A percentile compares a stretch with the other conserved stretches of the same genome.
Evolutionary conservation across 2,797 vertebrate species (phyloP).

Genomic region (Nannoperca australis): DNA sequence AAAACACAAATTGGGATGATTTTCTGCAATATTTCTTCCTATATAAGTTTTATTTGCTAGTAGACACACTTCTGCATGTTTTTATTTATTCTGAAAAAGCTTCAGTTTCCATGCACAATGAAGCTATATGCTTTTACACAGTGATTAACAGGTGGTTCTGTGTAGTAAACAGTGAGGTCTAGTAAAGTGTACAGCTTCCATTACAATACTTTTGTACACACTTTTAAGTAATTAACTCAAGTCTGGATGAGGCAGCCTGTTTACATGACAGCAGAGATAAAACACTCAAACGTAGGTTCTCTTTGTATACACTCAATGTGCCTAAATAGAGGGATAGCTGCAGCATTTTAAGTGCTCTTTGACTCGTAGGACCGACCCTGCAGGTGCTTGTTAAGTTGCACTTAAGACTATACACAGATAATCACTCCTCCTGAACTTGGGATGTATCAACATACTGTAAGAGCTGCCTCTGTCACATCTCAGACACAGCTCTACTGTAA

Average conservation of each 20-base stretch:
- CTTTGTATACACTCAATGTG: slow-evolving; percentile 23
- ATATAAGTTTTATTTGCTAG: not conserved
- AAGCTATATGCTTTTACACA: not conserved
- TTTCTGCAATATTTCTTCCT: not conserved
- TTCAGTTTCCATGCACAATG: not conserved
- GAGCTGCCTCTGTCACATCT: slow-evolving; percentile 48
- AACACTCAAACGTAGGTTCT: slow-evolving; percentile 26
- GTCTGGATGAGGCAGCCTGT: slow-evolving; percentile 18
- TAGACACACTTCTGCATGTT: not conserved
- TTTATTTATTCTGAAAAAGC: not conserved
- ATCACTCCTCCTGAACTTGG: slow-evolving; percentile 46
- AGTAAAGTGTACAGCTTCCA: slow-evolving; percentile 12
- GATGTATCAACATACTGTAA: slow-evolving; percentile 45
- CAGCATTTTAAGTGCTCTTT: slow-evolving; percentile 56
- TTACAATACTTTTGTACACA: slow-evolving; percentile 16
- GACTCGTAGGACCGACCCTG: slow-evolving; percentile 5
- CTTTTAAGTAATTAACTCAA: slow-evolving; percentile 21
- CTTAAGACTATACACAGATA: slow-evolving; percentile 53
- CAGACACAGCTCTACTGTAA: slow-evolving; percentile 52
- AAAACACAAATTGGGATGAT: slow-evolving; percentile 4
- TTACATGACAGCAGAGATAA: slow-evolving; percentile 39
- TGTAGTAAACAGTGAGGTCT: slow-evolving; percentile 14
- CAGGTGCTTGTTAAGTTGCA: slow-evolving; percentile 65
- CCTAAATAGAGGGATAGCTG: slow-evolving; percentile 45
- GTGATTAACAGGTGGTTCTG: slow-evolving; percentile 17